phyloP scores from a whole-genome alignment of 2,888 invertebrate genomes.

The Dichetophora obliterata region DNA sequence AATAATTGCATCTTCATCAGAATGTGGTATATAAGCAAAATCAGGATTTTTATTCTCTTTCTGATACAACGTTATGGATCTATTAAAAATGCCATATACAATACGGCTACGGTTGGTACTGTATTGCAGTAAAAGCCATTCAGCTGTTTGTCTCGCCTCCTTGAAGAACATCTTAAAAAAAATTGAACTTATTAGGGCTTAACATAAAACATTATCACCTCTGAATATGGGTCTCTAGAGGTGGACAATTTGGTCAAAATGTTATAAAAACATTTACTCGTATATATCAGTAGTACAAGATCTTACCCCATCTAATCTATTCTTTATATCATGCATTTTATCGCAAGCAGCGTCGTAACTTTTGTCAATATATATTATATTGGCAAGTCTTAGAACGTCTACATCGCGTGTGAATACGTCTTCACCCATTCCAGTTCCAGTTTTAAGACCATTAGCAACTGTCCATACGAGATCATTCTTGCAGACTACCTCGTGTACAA shows the following conservation, averaged over 20 bases:
- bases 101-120: neutral
- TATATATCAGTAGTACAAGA: neutral
- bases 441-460: neutral
- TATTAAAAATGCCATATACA: conserved; percentile 10
- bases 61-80: neutral
- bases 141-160: neutral
- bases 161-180: too few relatives aligned
- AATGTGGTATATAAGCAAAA: neutral
- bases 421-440: neutral
- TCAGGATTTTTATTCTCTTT: neutral
- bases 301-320: neutral
- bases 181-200: too few relatives aligned
- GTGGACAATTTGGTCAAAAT: too few relatives aligned
- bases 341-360: neutral
- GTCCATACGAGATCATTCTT: conserved; percentile 19
- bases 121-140: conserved; percentile 14
- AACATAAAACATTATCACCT: too few relatives aligned
- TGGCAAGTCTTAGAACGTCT: neutral
- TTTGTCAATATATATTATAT: conserved; percentile 4
- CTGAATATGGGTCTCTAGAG: too few relatives aligned
- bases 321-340: neutral
- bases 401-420: conserved; percentile 4
- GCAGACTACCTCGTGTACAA: neutral
- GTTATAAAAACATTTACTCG: neutral
- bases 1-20: neutral